Percentiles rank a stretch among this genome's conserved stretches.
Evolutionary conservation across 1,140 invertebrate species (phyloP).

Genomic region (Leptestheria dahalacensis): DNA sequence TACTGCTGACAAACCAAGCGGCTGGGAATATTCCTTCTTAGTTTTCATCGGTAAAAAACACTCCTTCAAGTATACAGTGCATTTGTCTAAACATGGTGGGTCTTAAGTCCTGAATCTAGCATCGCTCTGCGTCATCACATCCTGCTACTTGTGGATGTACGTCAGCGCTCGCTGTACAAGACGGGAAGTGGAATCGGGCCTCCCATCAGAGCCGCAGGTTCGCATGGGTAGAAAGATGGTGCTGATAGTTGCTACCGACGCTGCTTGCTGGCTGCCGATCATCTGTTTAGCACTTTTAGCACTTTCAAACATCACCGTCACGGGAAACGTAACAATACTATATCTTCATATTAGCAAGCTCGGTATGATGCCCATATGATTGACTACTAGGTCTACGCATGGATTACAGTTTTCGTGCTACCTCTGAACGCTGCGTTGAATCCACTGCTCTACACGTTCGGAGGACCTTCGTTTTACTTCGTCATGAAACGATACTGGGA

Average conservation of each 20-base stretch:
- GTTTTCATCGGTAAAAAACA: constrained; percentile 36
- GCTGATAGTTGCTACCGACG: constrained; percentile 39
- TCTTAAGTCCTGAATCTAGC: constrained; percentile 33
- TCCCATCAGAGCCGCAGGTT: constrained; percentile 27
- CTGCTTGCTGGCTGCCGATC: constrained; percentile 41
- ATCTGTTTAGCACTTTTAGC: constrained; percentile 35
- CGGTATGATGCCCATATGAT: neutral
- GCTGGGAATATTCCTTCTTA: constrained; percentile 43
- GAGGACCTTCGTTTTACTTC: no score
- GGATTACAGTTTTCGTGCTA: constrained; percentile 34
- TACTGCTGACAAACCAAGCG: constrained; percentile 35
- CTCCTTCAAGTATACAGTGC: constrained; percentile 19
- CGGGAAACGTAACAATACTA: neutral
- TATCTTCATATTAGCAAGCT: neutral
- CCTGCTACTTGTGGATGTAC: constrained; percentile 42
- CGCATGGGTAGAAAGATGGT: constrained; percentile 40
- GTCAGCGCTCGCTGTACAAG: constrained; percentile 34
- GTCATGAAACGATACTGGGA: no score
- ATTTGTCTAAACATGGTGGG: neutral
- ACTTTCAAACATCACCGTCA: constrained; percentile 19
- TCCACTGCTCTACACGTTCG: constrained; percentile 31
- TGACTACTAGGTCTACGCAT: constrained; percentile 25
- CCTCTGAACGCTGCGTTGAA: constrained; percentile 35
- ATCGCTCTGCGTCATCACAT: constrained; percentile 37
- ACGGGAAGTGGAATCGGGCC: constrained; percentile 25